Evolutionary conservation across 1,140 invertebrate species (phyloP).

Genomic region (Branchinecta lynchi): DNA sequence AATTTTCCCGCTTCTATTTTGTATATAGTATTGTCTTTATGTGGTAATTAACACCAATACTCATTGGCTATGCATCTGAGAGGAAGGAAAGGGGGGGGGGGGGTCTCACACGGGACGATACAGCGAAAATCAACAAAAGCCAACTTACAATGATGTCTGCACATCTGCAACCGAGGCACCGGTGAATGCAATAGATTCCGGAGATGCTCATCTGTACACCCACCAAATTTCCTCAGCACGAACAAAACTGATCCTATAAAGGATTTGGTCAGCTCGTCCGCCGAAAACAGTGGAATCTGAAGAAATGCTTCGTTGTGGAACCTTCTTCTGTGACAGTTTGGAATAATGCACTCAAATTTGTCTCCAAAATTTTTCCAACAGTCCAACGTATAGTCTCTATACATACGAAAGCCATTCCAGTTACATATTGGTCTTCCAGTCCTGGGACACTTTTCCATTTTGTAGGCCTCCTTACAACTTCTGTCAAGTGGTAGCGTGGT

Average conservation of each 20-base stretch:
- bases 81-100: no score
- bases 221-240: background rate
- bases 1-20: no score
- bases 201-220: background rate
- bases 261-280: background rate
- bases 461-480: background rate
- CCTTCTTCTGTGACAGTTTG: background rate
- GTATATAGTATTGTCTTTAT: no score
- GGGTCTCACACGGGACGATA: background rate
- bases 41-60: no score
- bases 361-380: slow-evolving; percentile 3
- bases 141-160: background rate
- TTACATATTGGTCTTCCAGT: background rate
- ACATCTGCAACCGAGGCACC: background rate
- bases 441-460: background rate
- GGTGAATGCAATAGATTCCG: background rate
- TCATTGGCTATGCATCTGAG: no score
- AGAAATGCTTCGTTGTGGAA: background rate
- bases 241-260: background rate
- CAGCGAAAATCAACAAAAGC: background rate
- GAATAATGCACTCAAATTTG: background rate
- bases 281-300: background rate
- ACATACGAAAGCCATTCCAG: background rate
- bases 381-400: background rate
- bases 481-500: background rate